A percentile compares a stretch with the other conserved stretches of the same genome.
Conservation (phyloP, 2,888 invertebrate genomes). For the Metalampra italica region DNA sequence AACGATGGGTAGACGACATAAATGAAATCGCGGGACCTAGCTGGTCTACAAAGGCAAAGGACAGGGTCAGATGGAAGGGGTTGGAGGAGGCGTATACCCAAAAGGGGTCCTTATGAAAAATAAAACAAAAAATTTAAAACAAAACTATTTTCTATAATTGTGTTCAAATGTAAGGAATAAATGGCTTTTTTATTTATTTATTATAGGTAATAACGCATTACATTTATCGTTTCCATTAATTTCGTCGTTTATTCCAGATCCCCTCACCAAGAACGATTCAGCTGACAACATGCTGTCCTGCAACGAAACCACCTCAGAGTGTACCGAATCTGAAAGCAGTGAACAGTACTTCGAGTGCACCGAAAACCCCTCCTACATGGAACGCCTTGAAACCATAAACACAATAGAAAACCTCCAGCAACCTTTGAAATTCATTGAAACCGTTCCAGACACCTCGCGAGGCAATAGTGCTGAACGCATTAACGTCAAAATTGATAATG, state of each 20-base stretch:
- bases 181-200: no score
- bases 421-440: constrained; percentile 48
- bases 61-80: no score
- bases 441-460: constrained; percentile 37
- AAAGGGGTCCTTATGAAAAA: no score
- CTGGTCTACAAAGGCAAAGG: no score
- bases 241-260: constrained; percentile 55
- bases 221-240: no score
- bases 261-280: constrained; percentile 67
- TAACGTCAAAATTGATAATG: constrained; percentile 57
- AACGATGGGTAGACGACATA: no score
- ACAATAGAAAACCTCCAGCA: constrained; percentile 45
- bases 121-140: no score
- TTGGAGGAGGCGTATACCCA: no score
- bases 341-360: constrained; percentile 73
- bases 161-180: no score
- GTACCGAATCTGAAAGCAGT: constrained; percentile 74
- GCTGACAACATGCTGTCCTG: constrained; percentile 73
- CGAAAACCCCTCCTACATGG: constrained; percentile 53
- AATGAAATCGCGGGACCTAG: no score
- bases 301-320: constrained; percentile 73
- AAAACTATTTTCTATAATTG: no score
- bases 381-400: constrained; percentile 48
- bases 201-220: no score
- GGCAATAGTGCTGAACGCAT: constrained; percentile 29